Base-by-base conservation (phyloP, 2,797 vertebrate genomes). In the Nannoperca australis region DNA sequence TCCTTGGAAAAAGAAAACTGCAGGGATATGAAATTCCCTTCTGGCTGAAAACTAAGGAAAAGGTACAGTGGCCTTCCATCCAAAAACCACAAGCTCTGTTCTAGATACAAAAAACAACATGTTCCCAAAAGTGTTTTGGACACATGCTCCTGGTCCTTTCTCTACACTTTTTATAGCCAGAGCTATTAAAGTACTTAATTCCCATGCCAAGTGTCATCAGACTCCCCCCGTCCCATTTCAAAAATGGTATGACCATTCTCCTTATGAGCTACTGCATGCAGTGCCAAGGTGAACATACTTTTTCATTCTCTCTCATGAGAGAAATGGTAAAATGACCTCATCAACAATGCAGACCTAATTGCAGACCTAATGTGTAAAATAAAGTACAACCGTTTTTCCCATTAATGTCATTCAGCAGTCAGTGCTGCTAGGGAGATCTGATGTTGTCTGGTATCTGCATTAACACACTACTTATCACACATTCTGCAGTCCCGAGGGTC, bases 141-240 rank as follows among this genome's bases (percentile, higher is more conserved):
- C 86, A 82, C 66, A 81, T 81, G 84, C 88, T 88, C 45, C n/a
- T 73, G 70, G 66, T 92, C 70, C 65, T 78, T 83, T 80, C 56
- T 44, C 70, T 50, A 38, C 70, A 85, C 79, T 87, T 92, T 91
- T 91, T 91, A 91, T 91, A 88, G 90, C 86, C 84, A 65, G 40
- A 78, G 84, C 92, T 92, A 93, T 93, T 92, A 91, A 81, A 79
- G 81, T 55, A 45, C 84, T 87, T 90, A 92, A 93, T 94, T 93
- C 89, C 93, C 93, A 84, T 84, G 90, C 88, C 88, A 89, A 88
- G 80, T 85, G 87, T 89, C 91, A 88, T 79, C 86, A 83, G 80
- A 50, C 82, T 79, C 80, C 85, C 90, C 79, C 85, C 34, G 90
- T 88, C 91, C 92, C 86, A 91, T 79, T 91, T 93, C 70, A 83